These are phyloP conservation scores for Mergus octosetaceus DNA, from an alignment of 2,797 vertebrate species.

Conservation along the genomic window DNA sequence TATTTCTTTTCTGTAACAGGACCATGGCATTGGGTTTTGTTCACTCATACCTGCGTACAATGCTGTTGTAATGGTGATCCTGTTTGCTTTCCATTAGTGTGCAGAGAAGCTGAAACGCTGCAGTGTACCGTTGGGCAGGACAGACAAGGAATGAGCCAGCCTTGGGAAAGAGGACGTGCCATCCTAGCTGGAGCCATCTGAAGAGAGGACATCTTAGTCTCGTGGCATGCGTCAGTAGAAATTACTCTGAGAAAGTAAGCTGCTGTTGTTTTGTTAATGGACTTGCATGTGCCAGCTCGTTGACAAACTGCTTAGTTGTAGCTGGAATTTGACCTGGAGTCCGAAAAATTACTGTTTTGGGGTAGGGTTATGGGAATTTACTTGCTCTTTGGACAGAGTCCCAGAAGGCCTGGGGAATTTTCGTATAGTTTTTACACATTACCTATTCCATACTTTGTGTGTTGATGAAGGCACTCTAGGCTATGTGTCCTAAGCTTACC, in stretches of 20 bases:
- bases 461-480: not conserved
- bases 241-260: conserved; percentile 72
- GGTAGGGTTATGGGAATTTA: not conserved
- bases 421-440: not conserved
- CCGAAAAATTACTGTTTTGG: not conserved
- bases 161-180: conserved; percentile 30
- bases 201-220: conserved; percentile 63
- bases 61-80: not conserved
- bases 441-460: not conserved
- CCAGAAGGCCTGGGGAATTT: not conserved
- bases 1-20: not conserved
- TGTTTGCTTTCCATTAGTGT: conserved; percentile 43
- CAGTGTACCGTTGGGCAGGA: conserved; percentile 15
- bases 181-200: conserved; percentile 41
- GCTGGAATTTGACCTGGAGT: not conserved
- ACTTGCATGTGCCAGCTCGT: not conserved
- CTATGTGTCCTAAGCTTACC: not conserved
- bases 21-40: not conserved
- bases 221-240: conserved; percentile 60
- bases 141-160: conserved; percentile 67
- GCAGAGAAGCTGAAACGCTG: conserved; percentile 28
- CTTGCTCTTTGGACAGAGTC: not conserved
- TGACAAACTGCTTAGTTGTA: not conserved
- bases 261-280: not conserved
- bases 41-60: not conserved